A percentile compares a stretch with the other conserved stretches of the same genome.
phyloP scores from a whole-genome alignment of 2,888 invertebrate species.

The Leucozona laternaria region DNA sequence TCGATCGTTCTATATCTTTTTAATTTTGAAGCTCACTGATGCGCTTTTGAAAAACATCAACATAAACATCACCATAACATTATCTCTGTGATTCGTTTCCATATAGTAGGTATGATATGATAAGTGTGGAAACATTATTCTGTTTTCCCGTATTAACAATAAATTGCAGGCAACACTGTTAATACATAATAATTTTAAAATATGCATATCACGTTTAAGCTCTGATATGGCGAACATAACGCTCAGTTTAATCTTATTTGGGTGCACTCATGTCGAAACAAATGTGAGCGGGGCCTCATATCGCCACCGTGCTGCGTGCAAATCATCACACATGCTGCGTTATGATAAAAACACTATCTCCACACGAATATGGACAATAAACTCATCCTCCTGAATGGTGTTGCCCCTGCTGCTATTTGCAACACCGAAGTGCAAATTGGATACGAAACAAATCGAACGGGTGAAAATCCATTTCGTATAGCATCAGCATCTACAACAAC shows the following conservation, averaged over 20 bases:
- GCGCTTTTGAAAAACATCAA: conserved; percentile 13
- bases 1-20: no score
- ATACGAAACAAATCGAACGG: conserved; percentile 43
- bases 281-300: conserved; percentile 57
- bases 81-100: not conserved
- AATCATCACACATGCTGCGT: conserved; percentile 74
- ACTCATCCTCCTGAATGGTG: conserved; percentile 55
- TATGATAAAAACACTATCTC: conserved; percentile 70
- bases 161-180: conserved; percentile 56
- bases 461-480: conserved; percentile 44
- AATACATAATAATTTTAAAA: conserved; percentile 42
- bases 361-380: conserved; percentile 63
- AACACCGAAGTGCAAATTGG: conserved; percentile 70
- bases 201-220: conserved; percentile 50
- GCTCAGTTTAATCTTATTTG: conserved; percentile 58
- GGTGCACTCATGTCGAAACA: conserved; percentile 66
- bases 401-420: conserved; percentile 60
- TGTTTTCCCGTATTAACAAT: conserved; percentile 37
- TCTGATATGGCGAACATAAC: conserved; percentile 41
- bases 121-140: conserved; percentile 30
- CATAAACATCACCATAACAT: no score
- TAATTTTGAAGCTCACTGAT: not conserved
- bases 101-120: not conserved
- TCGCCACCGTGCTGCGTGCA: conserved; percentile 72
- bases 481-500: conserved; percentile 34